Conservation (phyloP, 2,888 invertebrate species). For the Conops quadrifasciatus region DNA sequence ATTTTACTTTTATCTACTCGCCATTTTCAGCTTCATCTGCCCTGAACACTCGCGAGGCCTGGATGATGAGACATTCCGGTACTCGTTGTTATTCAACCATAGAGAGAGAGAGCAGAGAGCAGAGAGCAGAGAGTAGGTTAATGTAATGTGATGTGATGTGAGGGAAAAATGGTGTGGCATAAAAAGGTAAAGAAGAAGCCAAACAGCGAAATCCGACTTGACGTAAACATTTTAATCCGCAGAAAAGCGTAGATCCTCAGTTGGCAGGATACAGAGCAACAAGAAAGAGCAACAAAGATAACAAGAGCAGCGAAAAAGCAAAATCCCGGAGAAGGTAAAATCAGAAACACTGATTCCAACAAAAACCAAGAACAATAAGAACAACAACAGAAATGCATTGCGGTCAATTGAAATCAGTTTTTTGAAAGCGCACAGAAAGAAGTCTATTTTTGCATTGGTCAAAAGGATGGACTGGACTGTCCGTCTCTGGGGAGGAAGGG, state of each 20-base stretch:
- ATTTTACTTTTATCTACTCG: constrained; percentile 4
- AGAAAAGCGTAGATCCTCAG: constrained; percentile 13
- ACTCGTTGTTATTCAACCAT: not conserved
- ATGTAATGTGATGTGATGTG: not conserved
- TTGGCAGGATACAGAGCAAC: too few relatives aligned
- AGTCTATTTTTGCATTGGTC: not conserved
- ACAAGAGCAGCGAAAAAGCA: not conserved
- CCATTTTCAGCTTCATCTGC: not conserved
- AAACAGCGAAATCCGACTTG: constrained; percentile 41
- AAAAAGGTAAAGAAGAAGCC: constrained; percentile 21
- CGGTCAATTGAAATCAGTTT: not conserved
- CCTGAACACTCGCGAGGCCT: not conserved
- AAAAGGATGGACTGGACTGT: too few relatives aligned
- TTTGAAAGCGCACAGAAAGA: not conserved
- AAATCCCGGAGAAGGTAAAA: not conserved
- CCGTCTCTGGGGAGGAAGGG: too few relatives aligned
- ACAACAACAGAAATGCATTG: not conserved
- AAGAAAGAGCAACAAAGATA: not conserved
- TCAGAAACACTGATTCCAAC: not conserved
- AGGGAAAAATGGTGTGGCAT: constrained; percentile 25
- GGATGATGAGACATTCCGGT: not conserved
- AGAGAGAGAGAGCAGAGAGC: not conserved
- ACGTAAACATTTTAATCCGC: constrained; percentile 29
- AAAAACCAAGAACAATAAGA: not conserved
- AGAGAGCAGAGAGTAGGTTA: not conserved